Base-by-base conservation (phyloP, 1,140 invertebrate species). In the Copidosoma floridanum region DNA sequence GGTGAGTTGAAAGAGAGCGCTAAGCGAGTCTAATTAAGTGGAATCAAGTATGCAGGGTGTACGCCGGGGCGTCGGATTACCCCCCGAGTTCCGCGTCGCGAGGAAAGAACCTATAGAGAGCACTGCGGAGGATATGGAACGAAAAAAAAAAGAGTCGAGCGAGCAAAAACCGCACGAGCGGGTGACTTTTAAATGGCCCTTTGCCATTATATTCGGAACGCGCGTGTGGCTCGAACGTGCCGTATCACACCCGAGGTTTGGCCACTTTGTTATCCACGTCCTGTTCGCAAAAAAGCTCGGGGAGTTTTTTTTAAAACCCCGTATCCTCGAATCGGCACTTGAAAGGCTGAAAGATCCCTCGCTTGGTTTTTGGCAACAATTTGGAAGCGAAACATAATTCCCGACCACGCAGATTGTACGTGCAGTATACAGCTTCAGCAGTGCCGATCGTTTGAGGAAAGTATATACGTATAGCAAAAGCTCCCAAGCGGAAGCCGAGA, bases 21-120 rank as follows among this genome's bases (percentile, higher is more conserved):
- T 71, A 71, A 71, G 65, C 60, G 70, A 68, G 52, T 71, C 69
- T 72, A 76, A 76, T 77, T 75, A 75, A 75, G 69, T 71, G 69
- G 64, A 73, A 75, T 75, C 73, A 72, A 72, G 72, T 72, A 71
- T 71, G 65, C 70, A 66, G 61, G 64, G 54, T 65, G 63, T 70
- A 67, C 63, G 65, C 63, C 51, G 64, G n/a, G 61, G 66, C 71
- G 60, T 66, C 58, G 69, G 65, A 74, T 74, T 73, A 75, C 54
- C 57, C n/a, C 38, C 44, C 52, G 23, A 54, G 47, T 63, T 46
- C 40, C 43, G 52, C 40, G 41, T 7, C 29, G 40, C 24, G 35
- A 18, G 52, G 52, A n/a, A n/a, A n/a, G n/a, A n/a, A n/a, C n/a
- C n/a, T n/a, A n/a, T n/a, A n/a, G n/a, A n/a, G n/a, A n/a, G n/a